A percentile compares a stretch with the other conserved stretches of the same genome.
Evolutionary conservation across 2,888 invertebrate genomes (phyloP).

Genomic region (Coelinius sp.): DNA sequence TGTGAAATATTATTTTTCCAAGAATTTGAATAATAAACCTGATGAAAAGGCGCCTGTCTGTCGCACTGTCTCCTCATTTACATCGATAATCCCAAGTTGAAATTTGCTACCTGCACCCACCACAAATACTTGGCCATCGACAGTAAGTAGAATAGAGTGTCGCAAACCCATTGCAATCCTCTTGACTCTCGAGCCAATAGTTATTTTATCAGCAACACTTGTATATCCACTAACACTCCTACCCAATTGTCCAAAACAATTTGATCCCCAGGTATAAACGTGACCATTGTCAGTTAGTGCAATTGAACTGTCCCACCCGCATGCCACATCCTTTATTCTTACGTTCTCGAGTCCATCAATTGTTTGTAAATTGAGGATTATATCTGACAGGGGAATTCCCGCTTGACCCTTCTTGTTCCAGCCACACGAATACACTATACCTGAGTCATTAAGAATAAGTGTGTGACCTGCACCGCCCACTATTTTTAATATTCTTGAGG

Average conservation of each 20-base stretch:
- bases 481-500: conserved; percentile 75
- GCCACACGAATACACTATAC: conserved; percentile 83
- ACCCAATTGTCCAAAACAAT: conserved; percentile 84
- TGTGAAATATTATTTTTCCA: too few relatives aligned
- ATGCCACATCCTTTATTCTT: conserved; percentile 76
- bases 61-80: conserved; percentile 62
- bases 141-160: conserved; percentile 78
- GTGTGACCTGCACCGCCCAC: conserved; percentile 86
- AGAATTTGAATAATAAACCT: conserved; percentile 44
- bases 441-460: conserved; percentile 77
- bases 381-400: conserved; percentile 73
- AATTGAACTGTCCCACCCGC: conserved; percentile 88
- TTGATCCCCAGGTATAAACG: conserved; percentile 88
- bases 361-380: conserved; percentile 63
- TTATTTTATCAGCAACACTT: conserved; percentile 67
- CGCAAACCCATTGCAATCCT: conserved; percentile 79
- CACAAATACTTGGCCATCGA: conserved; percentile 76
- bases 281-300: conserved; percentile 80
- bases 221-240: background rate
- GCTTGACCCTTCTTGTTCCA: conserved; percentile 84
- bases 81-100: conserved; percentile 76
- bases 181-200: conserved; percentile 72
- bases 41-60: conserved; percentile 68
- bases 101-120: conserved; percentile 80
- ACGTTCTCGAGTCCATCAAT: conserved; percentile 62